phyloP scores from a whole-genome alignment of 2,797 vertebrate species.

The Bradypodion ventrale region DNA sequence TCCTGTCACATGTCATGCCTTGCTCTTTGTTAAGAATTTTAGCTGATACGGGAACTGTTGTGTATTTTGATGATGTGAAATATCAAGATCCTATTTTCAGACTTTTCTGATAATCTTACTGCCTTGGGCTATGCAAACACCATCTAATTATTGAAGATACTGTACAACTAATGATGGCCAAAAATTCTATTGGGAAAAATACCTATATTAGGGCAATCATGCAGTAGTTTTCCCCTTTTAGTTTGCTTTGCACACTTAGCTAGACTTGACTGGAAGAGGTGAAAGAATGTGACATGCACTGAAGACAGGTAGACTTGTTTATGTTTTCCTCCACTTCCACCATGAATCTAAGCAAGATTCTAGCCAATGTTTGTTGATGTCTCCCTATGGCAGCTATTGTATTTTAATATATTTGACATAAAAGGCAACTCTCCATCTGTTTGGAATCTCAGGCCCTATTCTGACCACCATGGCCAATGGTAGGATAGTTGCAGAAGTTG shows the following conservation, averaged over 20 bases:
- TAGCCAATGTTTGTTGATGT: neutral
- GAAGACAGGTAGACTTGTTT: no score
- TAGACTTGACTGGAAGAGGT: no score
- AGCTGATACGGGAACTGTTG: neutral
- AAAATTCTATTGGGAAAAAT: no score
- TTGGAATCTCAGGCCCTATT: neutral
- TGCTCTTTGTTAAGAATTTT: no score
- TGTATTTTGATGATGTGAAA: neutral
- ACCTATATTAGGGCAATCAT: neutral
- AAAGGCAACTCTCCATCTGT: no score
- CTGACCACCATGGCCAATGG: neutral
- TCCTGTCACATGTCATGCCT: neutral
- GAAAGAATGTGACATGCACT: no score
- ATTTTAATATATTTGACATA: neutral
- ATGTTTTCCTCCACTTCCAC: no score
- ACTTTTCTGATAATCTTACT: neutral
- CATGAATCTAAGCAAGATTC: no score
- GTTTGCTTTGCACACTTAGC: no score
- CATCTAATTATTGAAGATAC: accelerated
- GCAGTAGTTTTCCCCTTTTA: neutral
- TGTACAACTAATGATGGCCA: no score
- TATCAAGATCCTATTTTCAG: neutral
- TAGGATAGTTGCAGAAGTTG: neutral
- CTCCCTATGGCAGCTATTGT: neutral
- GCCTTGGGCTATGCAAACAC: no score